These are phyloP conservation scores for Micrasema longulum DNA, from an alignment of 1,140 invertebrate genomes.

Conservation along the genomic window DNA sequence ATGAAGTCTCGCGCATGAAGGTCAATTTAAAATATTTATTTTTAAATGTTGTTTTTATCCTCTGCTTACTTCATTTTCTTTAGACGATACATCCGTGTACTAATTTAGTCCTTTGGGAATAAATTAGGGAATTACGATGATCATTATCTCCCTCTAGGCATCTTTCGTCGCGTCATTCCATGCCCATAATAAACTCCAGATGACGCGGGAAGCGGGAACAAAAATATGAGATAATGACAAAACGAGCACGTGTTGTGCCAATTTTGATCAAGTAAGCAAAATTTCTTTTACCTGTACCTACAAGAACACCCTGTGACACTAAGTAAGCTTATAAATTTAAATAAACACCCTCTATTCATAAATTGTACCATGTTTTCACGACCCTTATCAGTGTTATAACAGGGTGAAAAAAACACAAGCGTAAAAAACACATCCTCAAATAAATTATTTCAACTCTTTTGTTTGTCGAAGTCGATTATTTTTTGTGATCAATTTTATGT, in stretches of 20 bases:
- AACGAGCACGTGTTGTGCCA: not conserved
- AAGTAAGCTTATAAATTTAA: constrained; percentile 35
- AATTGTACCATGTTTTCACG: constrained; percentile 14
- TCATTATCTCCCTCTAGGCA: not conserved
- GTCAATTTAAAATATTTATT: too few relatives aligned
- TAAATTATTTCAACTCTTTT: constrained; percentile 12
- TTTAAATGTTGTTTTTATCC: too few relatives aligned
- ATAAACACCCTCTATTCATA: constrained; percentile 20
- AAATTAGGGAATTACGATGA: too few relatives aligned
- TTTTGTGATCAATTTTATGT: not conserved
- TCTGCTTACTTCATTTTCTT: too few relatives aligned
- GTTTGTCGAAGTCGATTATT: not conserved
- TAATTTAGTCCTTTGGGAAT: too few relatives aligned
- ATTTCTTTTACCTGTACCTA: not conserved
- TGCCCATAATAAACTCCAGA: not conserved
- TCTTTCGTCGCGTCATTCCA: not conserved
- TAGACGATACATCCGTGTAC: too few relatives aligned
- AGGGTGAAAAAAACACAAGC: constrained; percentile 28
- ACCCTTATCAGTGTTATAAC: constrained; percentile 28
- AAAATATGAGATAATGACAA: too few relatives aligned
- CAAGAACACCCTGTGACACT: constrained; percentile 11
- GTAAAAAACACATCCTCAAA: not conserved
- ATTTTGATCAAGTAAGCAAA: not conserved
- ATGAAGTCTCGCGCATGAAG: too few relatives aligned
- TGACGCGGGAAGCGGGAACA: not conserved